Percentiles rank a stretch among this genome's conserved stretches.
These are phyloP conservation scores for Apamea anceps DNA, from an alignment of 2,888 invertebrate species.

Conservation along the genomic window DNA sequence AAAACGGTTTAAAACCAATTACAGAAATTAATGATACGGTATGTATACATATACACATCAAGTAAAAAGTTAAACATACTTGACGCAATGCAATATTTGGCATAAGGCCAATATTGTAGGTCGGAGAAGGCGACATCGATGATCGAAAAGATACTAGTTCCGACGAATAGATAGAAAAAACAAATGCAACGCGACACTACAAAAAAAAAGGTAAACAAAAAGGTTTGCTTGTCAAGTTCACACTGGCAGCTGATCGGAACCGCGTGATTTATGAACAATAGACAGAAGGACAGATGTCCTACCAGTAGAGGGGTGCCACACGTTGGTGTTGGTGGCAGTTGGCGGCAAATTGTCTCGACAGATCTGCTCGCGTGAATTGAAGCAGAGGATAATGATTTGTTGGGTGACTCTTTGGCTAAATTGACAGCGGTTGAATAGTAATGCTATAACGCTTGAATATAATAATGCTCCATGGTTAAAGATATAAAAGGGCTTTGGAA, in stretches of 20 bases:
- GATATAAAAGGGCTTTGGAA: background rate
- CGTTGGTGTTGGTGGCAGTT: conserved; percentile 41
- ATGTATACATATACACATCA: too few relatives aligned
- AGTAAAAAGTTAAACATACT: background rate
- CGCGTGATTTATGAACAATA: conserved; percentile 54
- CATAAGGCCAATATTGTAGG: background rate
- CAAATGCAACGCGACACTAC: conserved; percentile 5
- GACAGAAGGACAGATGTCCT: conserved; percentile 39
- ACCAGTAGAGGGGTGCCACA: conserved; percentile 24
- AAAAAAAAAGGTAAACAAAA: conserved; percentile 47
- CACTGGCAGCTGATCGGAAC: conserved; percentile 53
- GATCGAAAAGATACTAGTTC: background rate
- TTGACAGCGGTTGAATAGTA: conserved; percentile 9
- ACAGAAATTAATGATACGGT: too few relatives aligned
- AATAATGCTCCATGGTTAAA: background rate
- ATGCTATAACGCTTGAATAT: background rate
- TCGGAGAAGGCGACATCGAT: background rate
- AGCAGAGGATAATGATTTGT: conserved; percentile 25
- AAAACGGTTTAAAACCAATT: too few relatives aligned
- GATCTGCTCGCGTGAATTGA: conserved; percentile 16
- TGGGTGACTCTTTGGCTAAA: conserved; percentile 11
- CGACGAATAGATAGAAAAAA: conserved; percentile 5
- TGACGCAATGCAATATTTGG: background rate
- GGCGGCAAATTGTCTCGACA: conserved; percentile 57
- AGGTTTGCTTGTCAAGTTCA: conserved; percentile 61